A percentile compares a stretch with the other conserved stretches of the same genome.
phyloP scores from a whole-genome alignment of 2,888 invertebrate genomes.

The Acleris cristana region DNA sequence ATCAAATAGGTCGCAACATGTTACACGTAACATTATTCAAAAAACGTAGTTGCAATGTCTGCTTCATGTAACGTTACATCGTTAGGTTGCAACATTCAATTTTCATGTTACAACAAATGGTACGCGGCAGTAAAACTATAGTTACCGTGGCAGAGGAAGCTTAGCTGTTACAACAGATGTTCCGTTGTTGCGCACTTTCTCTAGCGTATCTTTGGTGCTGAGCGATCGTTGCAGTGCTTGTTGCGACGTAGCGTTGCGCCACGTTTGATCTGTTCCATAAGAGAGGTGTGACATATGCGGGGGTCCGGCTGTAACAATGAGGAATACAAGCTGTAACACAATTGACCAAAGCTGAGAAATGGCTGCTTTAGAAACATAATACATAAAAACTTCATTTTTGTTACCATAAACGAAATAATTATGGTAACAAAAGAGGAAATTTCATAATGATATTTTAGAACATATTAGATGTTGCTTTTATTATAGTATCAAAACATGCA shows the following conservation, averaged over 20 bases:
- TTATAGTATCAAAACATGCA: too few relatives aligned
- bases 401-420: too few relatives aligned
- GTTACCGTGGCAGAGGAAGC: background rate
- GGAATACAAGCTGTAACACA: background rate
- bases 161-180: constrained; percentile 4
- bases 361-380: too few relatives aligned
- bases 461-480: too few relatives aligned
- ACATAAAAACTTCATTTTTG: too few relatives aligned
- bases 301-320: constrained; percentile 86
- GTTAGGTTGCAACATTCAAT: background rate
- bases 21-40: background rate
- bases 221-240: constrained; percentile 91
- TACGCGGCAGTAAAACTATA: background rate
- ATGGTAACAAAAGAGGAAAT: too few relatives aligned
- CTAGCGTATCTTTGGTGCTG: constrained; percentile 94
- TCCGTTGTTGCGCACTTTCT: constrained; percentile 3
- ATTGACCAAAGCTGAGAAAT: background rate
- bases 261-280: constrained; percentile 97
- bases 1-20: background rate
- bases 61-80: constrained; percentile 6
- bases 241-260: constrained; percentile 93
- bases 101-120: background rate
- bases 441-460: too few relatives aligned
- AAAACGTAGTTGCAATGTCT: background rate
- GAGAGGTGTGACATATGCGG: constrained; percentile 90